phyloP scores from a whole-genome alignment of 2,113 vertebrate species.

The Synchiropus splendidus region DNA sequence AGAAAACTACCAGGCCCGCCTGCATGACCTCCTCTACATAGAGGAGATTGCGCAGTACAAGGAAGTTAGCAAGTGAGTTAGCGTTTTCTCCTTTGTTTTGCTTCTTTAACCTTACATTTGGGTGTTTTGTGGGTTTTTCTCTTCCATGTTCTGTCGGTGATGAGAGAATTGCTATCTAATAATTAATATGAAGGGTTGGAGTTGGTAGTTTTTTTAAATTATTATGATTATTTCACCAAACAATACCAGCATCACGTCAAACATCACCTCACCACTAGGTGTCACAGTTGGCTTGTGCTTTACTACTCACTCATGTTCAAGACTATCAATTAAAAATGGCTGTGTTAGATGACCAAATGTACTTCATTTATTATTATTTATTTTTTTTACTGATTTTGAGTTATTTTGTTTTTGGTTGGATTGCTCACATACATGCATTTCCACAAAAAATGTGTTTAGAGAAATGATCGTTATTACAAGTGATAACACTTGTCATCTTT shows the following conservation, averaged over 20 bases:
- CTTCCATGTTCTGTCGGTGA: too few relatives aligned
- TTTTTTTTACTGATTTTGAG: too few relatives aligned
- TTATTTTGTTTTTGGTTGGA: constrained; percentile 10
- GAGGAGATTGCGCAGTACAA: constrained; percentile 99
- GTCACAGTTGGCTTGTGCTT: constrained; percentile 57
- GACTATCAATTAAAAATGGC: too few relatives aligned
- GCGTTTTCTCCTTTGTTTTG: neutral
- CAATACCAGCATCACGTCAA: constrained; percentile 3
- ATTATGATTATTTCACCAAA: too few relatives aligned
- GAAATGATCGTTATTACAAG: too few relatives aligned
- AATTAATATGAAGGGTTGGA: neutral
- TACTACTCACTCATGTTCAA: too few relatives aligned
- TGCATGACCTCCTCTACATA: constrained; percentile 97
- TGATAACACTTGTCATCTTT: too few relatives aligned
- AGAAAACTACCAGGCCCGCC: constrained; percentile 90
- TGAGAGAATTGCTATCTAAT: too few relatives aligned
- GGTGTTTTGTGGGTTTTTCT: neutral
- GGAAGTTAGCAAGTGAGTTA: constrained; percentile 98
- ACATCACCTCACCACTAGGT: constrained; percentile 51
- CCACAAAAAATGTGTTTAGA: too few relatives aligned
- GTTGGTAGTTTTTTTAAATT: constrained; percentile 1
- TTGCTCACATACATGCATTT: neutral
- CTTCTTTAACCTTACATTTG: too few relatives aligned
- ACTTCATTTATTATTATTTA: too few relatives aligned
- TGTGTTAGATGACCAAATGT: too few relatives aligned